These are phyloP conservation scores for Drosophila robusta DNA, from an alignment of 2,888 invertebrate genomes.

Conservation along the genomic window DNA sequence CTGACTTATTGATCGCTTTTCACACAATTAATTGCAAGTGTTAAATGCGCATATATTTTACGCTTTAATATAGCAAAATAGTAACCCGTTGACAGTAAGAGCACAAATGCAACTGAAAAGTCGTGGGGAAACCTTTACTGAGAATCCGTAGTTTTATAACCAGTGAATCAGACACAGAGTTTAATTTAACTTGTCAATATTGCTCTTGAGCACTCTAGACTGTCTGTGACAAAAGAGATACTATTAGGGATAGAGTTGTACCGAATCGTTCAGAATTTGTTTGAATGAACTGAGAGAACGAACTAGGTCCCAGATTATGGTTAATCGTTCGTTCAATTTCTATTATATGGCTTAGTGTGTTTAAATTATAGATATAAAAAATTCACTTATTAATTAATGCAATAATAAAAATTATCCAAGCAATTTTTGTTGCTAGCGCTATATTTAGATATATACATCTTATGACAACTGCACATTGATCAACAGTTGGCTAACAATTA, in stretches of 20 bases:
- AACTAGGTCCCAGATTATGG: too few relatives aligned
- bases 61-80: neutral
- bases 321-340: too few relatives aligned
- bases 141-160: neutral
- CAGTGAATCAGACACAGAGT: slow-evolving; percentile 9
- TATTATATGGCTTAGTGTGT: too few relatives aligned
- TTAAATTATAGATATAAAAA: neutral
- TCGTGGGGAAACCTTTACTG: slow-evolving; percentile 4
- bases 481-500: too few relatives aligned
- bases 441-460: too few relatives aligned
- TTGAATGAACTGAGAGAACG: neutral
- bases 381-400: neutral
- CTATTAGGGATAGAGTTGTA: neutral
- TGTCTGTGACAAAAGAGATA: neutral
- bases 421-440: too few relatives aligned
- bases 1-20: slow-evolving; percentile 46
- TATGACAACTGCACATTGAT: too few relatives aligned
- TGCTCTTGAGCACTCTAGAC: slow-evolving; percentile 2
- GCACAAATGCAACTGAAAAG: slow-evolving; percentile 45
- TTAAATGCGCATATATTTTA: slow-evolving; percentile 2
- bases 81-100: slow-evolving; percentile 28
- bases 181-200: slow-evolving; percentile 2
- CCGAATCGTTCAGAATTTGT: neutral
- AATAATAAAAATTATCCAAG: too few relatives aligned
- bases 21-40: slow-evolving; percentile 23